Evolutionary conservation across 2,113 vertebrate species (phyloP).

Genomic region (Takifugu bimaculatus): DNA sequence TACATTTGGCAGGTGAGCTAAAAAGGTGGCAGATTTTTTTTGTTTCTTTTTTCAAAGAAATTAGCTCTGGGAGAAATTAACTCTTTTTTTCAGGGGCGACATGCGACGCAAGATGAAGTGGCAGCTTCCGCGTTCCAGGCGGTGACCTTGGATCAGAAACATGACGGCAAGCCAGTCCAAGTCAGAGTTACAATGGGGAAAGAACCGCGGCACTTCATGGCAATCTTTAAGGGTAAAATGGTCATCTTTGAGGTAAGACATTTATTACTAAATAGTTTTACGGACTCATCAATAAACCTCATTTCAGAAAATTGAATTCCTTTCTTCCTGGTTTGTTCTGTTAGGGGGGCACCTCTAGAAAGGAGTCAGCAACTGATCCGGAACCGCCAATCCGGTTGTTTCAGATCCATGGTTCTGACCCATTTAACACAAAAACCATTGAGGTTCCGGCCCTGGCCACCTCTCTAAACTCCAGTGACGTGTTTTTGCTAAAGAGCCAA

Average conservation of each 20-base stretch:
- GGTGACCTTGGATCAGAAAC: slow-evolving; percentile 78
- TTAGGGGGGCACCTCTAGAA: slow-evolving; percentile 86
- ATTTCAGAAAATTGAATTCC: background rate
- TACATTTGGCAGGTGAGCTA: slow-evolving; percentile 88
- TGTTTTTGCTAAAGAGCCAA: slow-evolving; percentile 81
- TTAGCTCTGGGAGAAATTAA: background rate
- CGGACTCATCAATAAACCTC: background rate
- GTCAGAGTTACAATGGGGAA: slow-evolving; percentile 85
- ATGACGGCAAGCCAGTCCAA: slow-evolving; percentile 77
- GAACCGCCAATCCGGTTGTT: slow-evolving; percentile 82
- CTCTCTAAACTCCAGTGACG: slow-evolving; percentile 87
- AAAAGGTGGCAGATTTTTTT: background rate
- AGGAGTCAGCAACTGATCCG: slow-evolving; percentile 56
- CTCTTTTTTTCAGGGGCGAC: slow-evolving; percentile 73
- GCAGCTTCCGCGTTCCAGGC: slow-evolving; percentile 83
- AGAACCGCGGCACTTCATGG: slow-evolving; percentile 86
- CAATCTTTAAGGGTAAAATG: slow-evolving; percentile 87
- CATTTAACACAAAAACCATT: slow-evolving; percentile 78
- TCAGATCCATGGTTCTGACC: slow-evolving; percentile 79
- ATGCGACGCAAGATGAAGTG: slow-evolving; percentile 82
- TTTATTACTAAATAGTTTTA: background rate
- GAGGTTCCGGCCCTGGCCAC: slow-evolving; percentile 70
- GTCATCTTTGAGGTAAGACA: slow-evolving; percentile 82
- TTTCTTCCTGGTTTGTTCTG: slow-evolving; percentile 1
- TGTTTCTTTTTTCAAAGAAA: background rate